Percentiles rank a stretch among this genome's conserved stretches.
These are phyloP conservation scores for Crotalus horridus DNA, from an alignment of 2,113 vertebrate species.

Conservation along the genomic window DNA sequence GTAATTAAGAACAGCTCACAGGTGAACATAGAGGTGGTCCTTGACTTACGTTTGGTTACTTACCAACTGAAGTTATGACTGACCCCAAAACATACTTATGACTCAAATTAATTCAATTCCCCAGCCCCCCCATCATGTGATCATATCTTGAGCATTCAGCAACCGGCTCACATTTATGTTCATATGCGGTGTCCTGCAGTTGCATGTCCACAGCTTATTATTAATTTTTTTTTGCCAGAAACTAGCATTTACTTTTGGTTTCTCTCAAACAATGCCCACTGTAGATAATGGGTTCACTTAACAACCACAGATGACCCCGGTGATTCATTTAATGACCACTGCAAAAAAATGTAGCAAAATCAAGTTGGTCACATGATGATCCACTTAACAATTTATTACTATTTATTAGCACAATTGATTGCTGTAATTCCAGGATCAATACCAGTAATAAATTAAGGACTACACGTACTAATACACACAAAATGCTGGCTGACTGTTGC, in stretches of 20 bases:
- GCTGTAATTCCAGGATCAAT: not conserved
- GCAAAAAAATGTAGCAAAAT: not conserved
- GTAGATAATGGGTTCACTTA: not conserved
- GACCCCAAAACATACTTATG: not conserved
- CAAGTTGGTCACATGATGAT: not conserved
- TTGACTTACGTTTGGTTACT: not conserved
- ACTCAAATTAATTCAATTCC: not conserved
- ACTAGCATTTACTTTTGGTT: not conserved
- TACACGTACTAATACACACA: not conserved
- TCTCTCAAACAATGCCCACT: not conserved
- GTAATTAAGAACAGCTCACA: not conserved
- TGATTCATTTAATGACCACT: not conserved
- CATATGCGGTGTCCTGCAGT: not conserved
- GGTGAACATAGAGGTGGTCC: not conserved
- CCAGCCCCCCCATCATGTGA: not conserved
- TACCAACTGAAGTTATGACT: not conserved
- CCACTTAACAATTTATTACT: not conserved
- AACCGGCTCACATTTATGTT: not conserved
- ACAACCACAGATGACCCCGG: not conserved
- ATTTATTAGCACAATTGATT: not conserved
- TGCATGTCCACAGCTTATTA: not conserved
- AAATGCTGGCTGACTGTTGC: not conserved
- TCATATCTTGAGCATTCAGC: not conserved
- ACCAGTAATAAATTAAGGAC: not conserved
- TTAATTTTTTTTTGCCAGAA: not conserved